A percentile compares a stretch with the other conserved stretches of the same genome.
These are phyloP conservation scores for Gallinago jamesoni DNA, from an alignment of 2,113 vertebrate species.

Conservation along the genomic window DNA sequence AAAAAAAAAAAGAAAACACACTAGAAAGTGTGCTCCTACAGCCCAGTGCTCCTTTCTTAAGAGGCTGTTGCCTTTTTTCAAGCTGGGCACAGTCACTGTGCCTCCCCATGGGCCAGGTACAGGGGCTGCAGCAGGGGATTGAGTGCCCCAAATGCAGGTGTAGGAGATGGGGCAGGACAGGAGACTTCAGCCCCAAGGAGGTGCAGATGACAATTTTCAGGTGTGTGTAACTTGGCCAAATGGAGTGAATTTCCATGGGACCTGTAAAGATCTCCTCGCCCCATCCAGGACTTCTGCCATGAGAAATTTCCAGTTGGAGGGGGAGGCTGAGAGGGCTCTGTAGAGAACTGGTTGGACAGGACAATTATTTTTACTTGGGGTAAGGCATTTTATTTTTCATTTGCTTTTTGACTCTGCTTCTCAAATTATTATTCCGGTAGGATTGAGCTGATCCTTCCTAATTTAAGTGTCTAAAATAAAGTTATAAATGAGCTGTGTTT, in stretches of 20 bases:
- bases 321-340: not conserved
- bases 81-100: not conserved
- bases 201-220: not conserved
- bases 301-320: not conserved
- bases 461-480: constrained; percentile 3
- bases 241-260: not conserved
- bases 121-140: not conserved
- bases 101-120: fast-evolving
- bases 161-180: not conserved
- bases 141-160: not conserved
- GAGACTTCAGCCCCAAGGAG: not conserved
- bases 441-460: not conserved
- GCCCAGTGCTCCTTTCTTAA: not conserved
- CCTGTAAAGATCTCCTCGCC: not conserved
- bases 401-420: constrained; percentile 12
- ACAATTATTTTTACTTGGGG: not conserved
- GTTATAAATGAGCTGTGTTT: constrained; percentile 21
- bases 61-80: not conserved
- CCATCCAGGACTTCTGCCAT: not conserved
- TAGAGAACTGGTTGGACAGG: not conserved
- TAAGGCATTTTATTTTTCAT: not conserved
- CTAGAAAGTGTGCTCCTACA: fast-evolving
- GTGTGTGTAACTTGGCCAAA: not conserved
- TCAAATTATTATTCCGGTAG: not conserved
- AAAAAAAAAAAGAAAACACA: not conserved